phyloP scores from a whole-genome alignment of 2,113 vertebrate species.

The Pomatorhinus ruficollis region DNA sequence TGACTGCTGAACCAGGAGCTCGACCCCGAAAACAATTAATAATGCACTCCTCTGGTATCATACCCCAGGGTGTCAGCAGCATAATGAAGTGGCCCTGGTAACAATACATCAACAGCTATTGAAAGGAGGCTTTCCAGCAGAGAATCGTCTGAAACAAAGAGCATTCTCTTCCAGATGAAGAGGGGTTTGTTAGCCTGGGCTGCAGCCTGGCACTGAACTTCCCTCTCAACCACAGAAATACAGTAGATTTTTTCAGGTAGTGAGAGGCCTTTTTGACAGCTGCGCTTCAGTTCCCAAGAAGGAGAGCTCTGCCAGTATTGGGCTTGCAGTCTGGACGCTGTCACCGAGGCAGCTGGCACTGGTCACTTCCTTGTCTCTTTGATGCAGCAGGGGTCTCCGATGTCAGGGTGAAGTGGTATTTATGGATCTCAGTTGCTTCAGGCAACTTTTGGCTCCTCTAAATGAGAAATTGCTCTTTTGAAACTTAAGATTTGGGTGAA shows the following conservation, averaged over 20 bases:
- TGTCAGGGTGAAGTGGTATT: background rate
- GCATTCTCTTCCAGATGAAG: background rate
- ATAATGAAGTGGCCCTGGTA: background rate
- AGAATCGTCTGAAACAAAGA: background rate
- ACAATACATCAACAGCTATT: background rate
- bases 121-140: conserved; percentile 28
- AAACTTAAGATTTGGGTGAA: conserved; percentile 29
- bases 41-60: conserved; percentile 5
- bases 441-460: conserved; percentile 33
- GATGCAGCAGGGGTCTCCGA: background rate
- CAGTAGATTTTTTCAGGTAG: conserved; percentile 43
- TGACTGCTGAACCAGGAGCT: conserved; percentile 1
- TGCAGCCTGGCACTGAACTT: conserved; percentile 25
- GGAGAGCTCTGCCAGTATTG: background rate
- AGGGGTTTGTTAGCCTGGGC: background rate
- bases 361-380: conserved; percentile 4
- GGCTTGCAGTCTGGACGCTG: background rate
- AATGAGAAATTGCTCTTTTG: conserved; percentile 41
- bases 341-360: background rate
- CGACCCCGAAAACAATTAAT: conserved; percentile 33
- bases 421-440: conserved; percentile 7
- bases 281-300: background rate
- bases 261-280: conserved; percentile 9
- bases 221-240: background rate
- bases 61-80: background rate